Percentiles rank a stretch among this genome's conserved stretches.
phyloP scores from a whole-genome alignment of 2,113 vertebrate species.

The Ursus arctos region DNA sequence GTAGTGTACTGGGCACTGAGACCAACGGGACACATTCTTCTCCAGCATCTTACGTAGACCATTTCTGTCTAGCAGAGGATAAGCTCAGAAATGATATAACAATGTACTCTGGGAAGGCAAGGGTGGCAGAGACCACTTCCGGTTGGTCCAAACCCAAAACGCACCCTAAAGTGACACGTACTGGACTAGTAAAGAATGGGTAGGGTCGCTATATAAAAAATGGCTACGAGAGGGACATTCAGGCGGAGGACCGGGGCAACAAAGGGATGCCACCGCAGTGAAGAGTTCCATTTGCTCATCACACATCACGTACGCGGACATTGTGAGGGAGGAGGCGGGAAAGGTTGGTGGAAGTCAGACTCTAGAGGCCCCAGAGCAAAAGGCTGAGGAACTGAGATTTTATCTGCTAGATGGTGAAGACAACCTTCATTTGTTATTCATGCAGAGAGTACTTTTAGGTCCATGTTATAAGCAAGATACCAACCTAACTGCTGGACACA shows the following conservation, averaged over 20 bases:
- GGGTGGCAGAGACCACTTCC: neutral
- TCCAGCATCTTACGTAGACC: neutral
- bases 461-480: neutral
- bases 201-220: neutral
- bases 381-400: neutral
- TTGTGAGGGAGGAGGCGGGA: neutral
- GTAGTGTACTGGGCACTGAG: rapidly evolving
- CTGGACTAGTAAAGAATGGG: neutral
- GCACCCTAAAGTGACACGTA: neutral
- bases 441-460: neutral
- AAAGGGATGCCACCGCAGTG: rapidly evolving
- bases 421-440: neutral
- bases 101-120: neutral
- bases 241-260: neutral
- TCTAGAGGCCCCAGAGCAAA: neutral
- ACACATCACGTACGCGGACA: neutral
- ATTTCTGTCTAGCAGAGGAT: too few relatives aligned
- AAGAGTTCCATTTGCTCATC: neutral
- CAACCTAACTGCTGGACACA: neutral
- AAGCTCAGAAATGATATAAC: neutral
- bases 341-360: neutral
- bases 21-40: neutral
- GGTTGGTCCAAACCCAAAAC: neutral
- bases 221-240: too few relatives aligned
- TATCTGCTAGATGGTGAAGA: neutral